A percentile compares a stretch with the other conserved stretches of the same genome.
phyloP scores from a whole-genome alignment of 2,113 vertebrate species.

The Agapornis roseicollis region DNA sequence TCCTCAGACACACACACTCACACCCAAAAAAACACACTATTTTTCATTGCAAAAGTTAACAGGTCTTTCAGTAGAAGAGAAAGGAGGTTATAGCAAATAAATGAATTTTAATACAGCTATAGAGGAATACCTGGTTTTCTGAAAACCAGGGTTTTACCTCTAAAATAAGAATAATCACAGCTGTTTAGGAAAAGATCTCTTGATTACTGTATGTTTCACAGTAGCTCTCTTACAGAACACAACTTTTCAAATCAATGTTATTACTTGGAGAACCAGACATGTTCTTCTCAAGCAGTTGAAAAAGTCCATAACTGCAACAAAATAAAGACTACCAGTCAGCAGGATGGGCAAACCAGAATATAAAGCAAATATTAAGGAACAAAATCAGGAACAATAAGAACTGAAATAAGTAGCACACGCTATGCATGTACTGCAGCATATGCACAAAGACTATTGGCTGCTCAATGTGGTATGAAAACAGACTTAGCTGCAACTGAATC shows the following conservation, averaged over 20 bases:
- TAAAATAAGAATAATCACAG: not conserved
- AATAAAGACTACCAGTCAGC: not conserved
- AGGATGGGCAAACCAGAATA: not conserved
- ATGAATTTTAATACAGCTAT: not conserved
- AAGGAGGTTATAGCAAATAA: not conserved
- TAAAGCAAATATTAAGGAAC: not conserved
- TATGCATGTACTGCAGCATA: not conserved
- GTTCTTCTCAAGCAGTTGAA: not conserved
- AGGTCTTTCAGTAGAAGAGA: not conserved
- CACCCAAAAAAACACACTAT: not conserved
- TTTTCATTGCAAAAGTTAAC: not conserved
- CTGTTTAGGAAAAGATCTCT: not conserved
- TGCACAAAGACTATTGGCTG: not conserved
- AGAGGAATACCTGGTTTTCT: not conserved
- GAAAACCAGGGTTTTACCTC: not conserved
- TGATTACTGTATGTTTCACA: not conserved
- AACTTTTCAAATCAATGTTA: not conserved
- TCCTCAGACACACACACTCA: not conserved
- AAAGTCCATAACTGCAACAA: not conserved
- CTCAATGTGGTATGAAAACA: not conserved
- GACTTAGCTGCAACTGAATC: not conserved
- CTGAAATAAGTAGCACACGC: not conserved
- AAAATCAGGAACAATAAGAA: not conserved
- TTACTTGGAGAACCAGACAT: not conserved
- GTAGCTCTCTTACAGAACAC: not conserved